Percentiles rank a stretch among this genome's conserved stretches.
These are phyloP conservation scores for Oxyteleia sp. DNA, from an alignment of 2,888 invertebrate species.

Conservation along the genomic window DNA sequence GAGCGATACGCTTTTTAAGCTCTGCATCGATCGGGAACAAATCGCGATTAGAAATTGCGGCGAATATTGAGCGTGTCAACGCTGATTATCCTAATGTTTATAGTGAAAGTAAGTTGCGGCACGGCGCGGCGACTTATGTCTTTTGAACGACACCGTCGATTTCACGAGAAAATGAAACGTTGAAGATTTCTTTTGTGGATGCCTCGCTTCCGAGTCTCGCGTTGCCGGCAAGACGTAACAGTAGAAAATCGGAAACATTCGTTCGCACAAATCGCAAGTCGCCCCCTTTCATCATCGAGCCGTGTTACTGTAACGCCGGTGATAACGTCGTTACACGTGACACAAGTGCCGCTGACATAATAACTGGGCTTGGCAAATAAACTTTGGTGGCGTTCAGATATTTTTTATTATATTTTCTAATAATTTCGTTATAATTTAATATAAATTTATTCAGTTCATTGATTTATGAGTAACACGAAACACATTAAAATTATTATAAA, in stretches of 20 bases:
- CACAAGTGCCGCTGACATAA: conserved; percentile 60
- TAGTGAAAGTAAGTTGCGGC: conserved; percentile 68
- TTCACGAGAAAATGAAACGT: conserved; percentile 71
- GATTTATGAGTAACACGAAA: no score
- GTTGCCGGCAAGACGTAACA: conserved; percentile 50
- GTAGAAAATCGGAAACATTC: conserved; percentile 67
- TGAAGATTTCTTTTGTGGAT: conserved; percentile 69
- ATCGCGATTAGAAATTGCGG: conserved; percentile 34
- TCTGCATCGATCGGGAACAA: conserved; percentile 39
- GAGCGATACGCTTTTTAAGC: conserved; percentile 51
- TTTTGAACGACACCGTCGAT: conserved; percentile 57
- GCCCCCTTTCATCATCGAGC: conserved; percentile 42
- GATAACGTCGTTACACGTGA: conserved; percentile 42
- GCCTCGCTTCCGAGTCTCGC: conserved; percentile 66
- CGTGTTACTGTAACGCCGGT: conserved; percentile 34
- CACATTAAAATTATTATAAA: no score
- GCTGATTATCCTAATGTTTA: conserved; percentile 67
- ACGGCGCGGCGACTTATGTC: conserved; percentile 54
- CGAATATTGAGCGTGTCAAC: conserved; percentile 53
- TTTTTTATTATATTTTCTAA: no score
- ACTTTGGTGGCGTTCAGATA: no score
- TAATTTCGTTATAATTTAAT: no score
- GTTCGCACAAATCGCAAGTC: conserved; percentile 24
- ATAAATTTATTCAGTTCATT: no score
- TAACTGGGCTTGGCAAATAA: no score